Evolutionary conservation across 2,888 invertebrate genomes (phyloP).

Genomic region (Diarsia rubi): DNA sequence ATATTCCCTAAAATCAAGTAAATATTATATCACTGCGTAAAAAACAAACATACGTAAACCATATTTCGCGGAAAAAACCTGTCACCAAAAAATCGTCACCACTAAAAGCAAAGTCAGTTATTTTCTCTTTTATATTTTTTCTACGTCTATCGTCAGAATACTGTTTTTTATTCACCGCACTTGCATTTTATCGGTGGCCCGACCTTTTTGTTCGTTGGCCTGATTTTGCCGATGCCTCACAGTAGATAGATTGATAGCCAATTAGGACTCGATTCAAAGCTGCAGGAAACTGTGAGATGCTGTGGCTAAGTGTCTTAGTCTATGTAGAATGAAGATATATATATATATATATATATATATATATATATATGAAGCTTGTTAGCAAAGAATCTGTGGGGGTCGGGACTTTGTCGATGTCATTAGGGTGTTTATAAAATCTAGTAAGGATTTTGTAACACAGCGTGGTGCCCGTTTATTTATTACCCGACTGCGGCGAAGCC

Average conservation of each 20-base stretch:
- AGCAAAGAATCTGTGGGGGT: not conserved
- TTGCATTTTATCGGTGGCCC: slow-evolving; percentile 63
- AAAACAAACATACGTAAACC: not conserved
- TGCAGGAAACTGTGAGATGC: slow-evolving; percentile 44
- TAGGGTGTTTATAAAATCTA: not conserved
- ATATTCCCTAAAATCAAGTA: not conserved
- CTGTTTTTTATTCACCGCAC: slow-evolving; percentile 66
- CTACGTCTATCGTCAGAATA: slow-evolving; percentile 51
- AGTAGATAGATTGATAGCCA: slow-evolving; percentile 56
- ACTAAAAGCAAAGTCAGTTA: slow-evolving; percentile 54
- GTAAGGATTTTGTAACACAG: not conserved
- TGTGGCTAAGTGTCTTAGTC: not conserved
- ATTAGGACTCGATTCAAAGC: slow-evolving; percentile 49
- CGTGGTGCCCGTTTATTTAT: not conserved
- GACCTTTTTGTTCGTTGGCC: slow-evolving; percentile 59
- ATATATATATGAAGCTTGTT: slow-evolving; percentile 15
- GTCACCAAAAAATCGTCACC: slow-evolving; percentile 39
- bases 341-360: slow-evolving; percentile 15
- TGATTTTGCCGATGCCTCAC: slow-evolving; percentile 55
- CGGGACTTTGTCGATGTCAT: not conserved
- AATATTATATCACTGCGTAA: not conserved
- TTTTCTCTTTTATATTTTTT: slow-evolving; percentile 55
- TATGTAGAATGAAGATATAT: too few relatives aligned
- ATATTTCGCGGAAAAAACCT: not conserved
- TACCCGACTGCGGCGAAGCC: too few relatives aligned